These are phyloP conservation scores for Eulacestoma nigropectus DNA, from an alignment of 2,113 vertebrate genomes.

Conservation along the genomic window DNA sequence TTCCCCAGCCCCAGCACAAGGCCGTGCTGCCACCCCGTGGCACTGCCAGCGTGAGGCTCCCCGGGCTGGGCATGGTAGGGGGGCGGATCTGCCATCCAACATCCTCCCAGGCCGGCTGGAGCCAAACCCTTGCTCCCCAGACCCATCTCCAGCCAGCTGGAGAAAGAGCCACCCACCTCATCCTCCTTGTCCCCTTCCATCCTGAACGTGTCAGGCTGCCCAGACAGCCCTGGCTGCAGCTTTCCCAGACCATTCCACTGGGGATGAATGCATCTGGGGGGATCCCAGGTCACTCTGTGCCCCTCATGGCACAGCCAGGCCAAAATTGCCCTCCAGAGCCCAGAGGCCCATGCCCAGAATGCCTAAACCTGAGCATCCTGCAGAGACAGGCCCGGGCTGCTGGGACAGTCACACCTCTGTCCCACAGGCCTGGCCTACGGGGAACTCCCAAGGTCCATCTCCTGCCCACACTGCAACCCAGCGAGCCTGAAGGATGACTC, in stretches of 20 bases:
- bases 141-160: neutral
- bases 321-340: neutral
- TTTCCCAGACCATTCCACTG: neutral
- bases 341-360: neutral
- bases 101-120: neutral
- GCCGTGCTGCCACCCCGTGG: slow-evolving; percentile 51
- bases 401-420: neutral
- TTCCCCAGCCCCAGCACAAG: neutral
- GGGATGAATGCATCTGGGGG: neutral
- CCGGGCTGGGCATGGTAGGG: neutral
- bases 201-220: neutral
- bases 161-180: neutral
- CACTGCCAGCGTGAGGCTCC: neutral
- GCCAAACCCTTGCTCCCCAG: neutral
- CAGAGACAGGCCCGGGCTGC: neutral
- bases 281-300: neutral
- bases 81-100: accelerated
- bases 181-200: neutral
- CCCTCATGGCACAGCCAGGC: neutral
- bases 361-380: neutral
- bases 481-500: neutral
- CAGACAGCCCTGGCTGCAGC: neutral
- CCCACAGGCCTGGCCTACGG: neutral
- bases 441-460: neutral
- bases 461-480: neutral